Evolutionary conservation across 2,888 invertebrate genomes (phyloP).

Genomic region (Abscondita cerata): DNA sequence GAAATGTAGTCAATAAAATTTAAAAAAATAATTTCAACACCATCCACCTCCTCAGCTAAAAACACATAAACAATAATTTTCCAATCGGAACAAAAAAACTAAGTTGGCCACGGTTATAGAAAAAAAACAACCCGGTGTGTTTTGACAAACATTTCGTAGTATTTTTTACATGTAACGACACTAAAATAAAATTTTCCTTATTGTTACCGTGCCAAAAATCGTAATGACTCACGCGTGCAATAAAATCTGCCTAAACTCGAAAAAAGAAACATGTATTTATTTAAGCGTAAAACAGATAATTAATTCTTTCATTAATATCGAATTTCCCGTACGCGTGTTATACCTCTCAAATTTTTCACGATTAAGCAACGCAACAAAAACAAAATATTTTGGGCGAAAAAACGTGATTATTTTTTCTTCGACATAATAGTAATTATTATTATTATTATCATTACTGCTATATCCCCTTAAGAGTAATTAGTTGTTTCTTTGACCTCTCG

Average conservation of each 20-base stretch:
- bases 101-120: no score
- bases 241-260: neutral
- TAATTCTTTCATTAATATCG: constrained; percentile 14
- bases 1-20: no score
- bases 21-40: no score
- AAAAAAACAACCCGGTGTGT: no score
- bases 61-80: no score
- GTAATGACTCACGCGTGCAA: constrained; percentile 3
- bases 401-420: neutral
- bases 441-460: constrained; percentile 14
- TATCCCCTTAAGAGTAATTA: constrained; percentile 26
- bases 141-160: no score
- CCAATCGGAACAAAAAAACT: no score
- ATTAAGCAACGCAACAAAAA: neutral
- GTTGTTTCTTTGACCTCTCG: constrained; percentile 32
- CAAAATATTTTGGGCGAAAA: no score
- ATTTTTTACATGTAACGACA: no score
- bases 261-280: neutral
- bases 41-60: no score
- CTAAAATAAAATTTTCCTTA: constrained; percentile 1
- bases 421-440: no score
- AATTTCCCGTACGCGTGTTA: constrained; percentile 15
- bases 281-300: neutral
- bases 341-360: neutral
- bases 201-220: constrained; percentile 4